phyloP scores from a whole-genome alignment of 2,888 invertebrate species.

The Rotaria magnacalcarata region DNA sequence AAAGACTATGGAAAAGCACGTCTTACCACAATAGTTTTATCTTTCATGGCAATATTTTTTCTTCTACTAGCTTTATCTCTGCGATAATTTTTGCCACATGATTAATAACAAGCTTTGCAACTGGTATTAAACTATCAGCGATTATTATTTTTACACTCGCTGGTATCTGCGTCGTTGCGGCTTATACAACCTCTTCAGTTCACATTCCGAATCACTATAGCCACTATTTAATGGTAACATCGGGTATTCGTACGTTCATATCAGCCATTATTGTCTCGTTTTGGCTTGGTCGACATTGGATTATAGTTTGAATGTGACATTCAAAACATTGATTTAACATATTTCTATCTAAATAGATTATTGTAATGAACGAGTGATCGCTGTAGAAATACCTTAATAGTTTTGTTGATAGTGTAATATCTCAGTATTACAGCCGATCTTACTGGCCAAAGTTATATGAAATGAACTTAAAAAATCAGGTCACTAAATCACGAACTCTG shows the following conservation, averaged over 20 bases:
- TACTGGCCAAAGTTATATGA: no score
- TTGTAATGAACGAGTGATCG: no score
- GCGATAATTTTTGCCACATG: not conserved
- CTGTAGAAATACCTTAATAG: no score
- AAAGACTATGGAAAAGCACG: not conserved
- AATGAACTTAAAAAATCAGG: no score
- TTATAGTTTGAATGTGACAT: not conserved
- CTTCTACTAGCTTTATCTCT: not conserved
- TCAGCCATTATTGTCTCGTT: not conserved
- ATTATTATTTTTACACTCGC: not conserved
- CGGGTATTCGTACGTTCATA: not conserved
- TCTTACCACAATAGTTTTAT: not conserved
- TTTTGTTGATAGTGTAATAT: no score
- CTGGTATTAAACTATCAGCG: not conserved
- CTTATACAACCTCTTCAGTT: not conserved
- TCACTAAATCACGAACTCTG: no score
- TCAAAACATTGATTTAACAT: no score
- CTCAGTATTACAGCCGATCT: no score
- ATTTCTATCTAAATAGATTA: no score
- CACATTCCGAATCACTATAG: not conserved
- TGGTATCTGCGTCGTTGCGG: not conserved
- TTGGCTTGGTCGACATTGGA: constrained; percentile 5
- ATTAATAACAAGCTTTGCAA: constrained; percentile 1
- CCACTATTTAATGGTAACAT: not conserved
- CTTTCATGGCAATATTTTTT: not conserved